Evolutionary conservation across 2,888 invertebrate species (phyloP), one percentile per base, ranked within the genome.

Genomic region (Temnothorax rugatulus): DNA sequence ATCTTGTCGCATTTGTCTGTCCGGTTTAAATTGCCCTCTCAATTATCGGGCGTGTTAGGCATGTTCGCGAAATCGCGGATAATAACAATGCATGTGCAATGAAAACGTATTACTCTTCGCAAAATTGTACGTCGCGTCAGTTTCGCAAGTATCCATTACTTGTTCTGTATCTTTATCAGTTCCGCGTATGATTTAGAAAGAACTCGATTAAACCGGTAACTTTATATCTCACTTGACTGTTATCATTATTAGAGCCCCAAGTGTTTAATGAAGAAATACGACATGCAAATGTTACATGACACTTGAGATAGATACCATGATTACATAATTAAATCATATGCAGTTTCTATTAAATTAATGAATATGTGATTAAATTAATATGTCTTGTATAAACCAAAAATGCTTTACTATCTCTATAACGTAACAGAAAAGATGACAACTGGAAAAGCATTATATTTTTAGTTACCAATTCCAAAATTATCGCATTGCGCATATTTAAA

Each of bases 1-100:
- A 68, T 54, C 9, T 68, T 41, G 69, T 73, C 71, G 64, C 52
- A 52, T 69, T 76, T 71, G 41, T 18, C 69, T 29, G 66, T 64
- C 21, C 50, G 34, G 57, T 38, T 38, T 41, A 64, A 74, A 66
- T 68, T 69, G 71, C 71, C 41, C 25, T 52, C 41, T 68, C 69
- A 54, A 41, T 64, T 68, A 68, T 75, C 44, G 61, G 61, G 34
- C 41, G 41, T 44, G 77, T 52, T 68, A 25, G 61, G 44, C 15
- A 59, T 18, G 29, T 63, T 13, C 38, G 34, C 34, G 21, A 63
- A 76, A 38, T 50, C 50, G 4, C 18, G 7, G 41, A 41, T 57
- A 57, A 64, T 50, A 44, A 57, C 59, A 44, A 61, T 15, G 21
- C 21, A 15, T 34, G 11, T 1, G 52, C 63, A 63, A 61, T 47